phyloP scores from a whole-genome alignment of 2,113 vertebrate genomes.

The Phoenicopterus ruber region DNA sequence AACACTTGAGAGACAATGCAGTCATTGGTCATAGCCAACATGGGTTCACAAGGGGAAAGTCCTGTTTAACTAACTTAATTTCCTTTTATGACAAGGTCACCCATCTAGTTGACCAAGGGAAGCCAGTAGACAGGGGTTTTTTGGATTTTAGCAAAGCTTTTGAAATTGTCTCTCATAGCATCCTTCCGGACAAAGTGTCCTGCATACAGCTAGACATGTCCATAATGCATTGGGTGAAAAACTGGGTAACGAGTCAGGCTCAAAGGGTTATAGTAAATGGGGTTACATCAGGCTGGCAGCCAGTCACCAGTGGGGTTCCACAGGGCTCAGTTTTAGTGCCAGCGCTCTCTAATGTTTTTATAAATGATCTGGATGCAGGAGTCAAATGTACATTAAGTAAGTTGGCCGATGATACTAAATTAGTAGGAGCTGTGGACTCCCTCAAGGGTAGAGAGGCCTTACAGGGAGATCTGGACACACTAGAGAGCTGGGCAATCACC shows the following conservation, averaged over 20 bases:
- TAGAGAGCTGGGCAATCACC: not conserved
- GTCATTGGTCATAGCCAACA: not conserved
- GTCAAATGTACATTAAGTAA: too few species aligned
- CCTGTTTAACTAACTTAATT: not conserved
- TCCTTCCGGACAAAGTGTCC: too few species aligned
- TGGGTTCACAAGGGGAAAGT: not conserved
- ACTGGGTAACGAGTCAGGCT: not conserved
- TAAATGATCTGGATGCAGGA: too few species aligned
- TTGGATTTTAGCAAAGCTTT: not conserved
- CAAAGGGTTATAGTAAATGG: not conserved
- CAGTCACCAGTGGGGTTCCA: not conserved
- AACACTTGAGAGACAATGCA: too few species aligned
- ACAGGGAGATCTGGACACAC: not conserved
- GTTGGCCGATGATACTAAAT: too few species aligned
- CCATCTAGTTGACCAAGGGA: not conserved
- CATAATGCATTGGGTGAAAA: not conserved
- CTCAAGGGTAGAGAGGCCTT: too few species aligned
- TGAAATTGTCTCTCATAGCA: too few species aligned
- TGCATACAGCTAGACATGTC: not conserved
- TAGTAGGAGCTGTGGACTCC: too few species aligned
- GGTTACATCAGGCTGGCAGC: not conserved
- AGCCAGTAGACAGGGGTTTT: not conserved
- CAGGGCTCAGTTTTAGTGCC: not conserved
- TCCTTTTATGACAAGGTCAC: not conserved
- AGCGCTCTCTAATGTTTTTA: too few species aligned